Evolutionary conservation across 1,140 invertebrate genomes (phyloP), one percentile per base, ranked within the genome.

Genomic region (Anastrepha ludens): DNA sequence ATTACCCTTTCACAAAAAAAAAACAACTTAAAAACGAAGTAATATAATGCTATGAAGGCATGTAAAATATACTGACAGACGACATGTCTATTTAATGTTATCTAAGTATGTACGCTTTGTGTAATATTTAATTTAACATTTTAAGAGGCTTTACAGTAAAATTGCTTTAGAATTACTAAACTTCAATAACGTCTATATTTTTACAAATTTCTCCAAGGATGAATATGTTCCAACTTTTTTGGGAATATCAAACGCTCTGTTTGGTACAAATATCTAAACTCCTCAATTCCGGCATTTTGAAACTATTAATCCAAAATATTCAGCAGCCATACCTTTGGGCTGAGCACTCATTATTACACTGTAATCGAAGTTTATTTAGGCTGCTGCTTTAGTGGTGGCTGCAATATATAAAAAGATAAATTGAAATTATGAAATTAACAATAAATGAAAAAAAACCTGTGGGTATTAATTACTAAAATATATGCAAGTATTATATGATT

Each of bases 351-450:
- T 74, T 13, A 74, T 74, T 74, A 20, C n/a, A 81, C 17, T 81
- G 47, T n/a, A 81, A 55, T 81, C 47, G 41, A 50, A 55, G 41
- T 47, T 90, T 90, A 92, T 89, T 92, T 92, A 86, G 87, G 90
- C 89, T 89, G 89, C 88, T 92, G 91, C 89, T 91, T 92, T 41
- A 92, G 44, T 1, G 91, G 91, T 58, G 91, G 91, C 91, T 92
- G 87, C 55, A 86, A 85, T 62, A 60, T 70, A 58, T 4, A 62
- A n/a, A 20, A 44, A 67, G 44, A 74, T 2, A 2, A 87, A 78
- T 47, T 85, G 15, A 67, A 20, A 55, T 39, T 41, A 29, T 59
- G 13, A 11, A 86, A 86, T 58, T 39, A 58, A 44, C 39, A 86
- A 64, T 7, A 58, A 41, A 39, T n/a, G 1, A 3, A 86, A 58